Base-by-base conservation (phyloP, 1,140 invertebrate genomes). In the Drosophila parabipectinata region DNA sequence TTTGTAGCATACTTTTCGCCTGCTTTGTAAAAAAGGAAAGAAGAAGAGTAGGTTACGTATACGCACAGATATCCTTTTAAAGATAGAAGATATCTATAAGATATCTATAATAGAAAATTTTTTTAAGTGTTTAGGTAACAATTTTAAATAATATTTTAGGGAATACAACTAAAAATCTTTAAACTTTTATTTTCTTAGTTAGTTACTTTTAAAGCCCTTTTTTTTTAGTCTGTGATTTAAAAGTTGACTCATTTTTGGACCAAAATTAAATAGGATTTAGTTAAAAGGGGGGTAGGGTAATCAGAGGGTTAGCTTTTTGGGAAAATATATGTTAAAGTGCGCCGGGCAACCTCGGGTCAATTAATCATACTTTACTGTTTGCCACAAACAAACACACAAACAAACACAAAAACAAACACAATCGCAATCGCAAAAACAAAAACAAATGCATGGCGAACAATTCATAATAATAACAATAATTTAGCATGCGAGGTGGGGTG, bases 381-480 rank as follows among this genome's bases (percentile, higher is more conserved):
- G 41, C 54, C 72, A 72, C 34, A 44, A 58, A 50, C 60, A 32
- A 50, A 45, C 41, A 58, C 39, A 34, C 24, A 39, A n/a, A 69
- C 30, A 71, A 41, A 44, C 34, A 57, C 75, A 71, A 15, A 39
- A n/a, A 69, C 30, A 71, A 41, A 44, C 26, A 57, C 75, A 79
- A 73, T 55, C 63, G 59, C 56, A n/a, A n/a, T n/a, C n/a, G n/a
- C n/a, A 69, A 44, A 53, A 61, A 73, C 56, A 69, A 44, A 53
- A 61, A 73, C 57, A 60, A 52, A 68, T 67, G 57, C 57, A 67
- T 64, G 60, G 39, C 48, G 18, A 48, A 66, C 67, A 58, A 76
- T 76, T 76, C 72, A 76, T 76, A 75, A 84, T 77, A 85, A 84
- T 85, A 77, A 85, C 67, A 83, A 84, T 84, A 84, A 85, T 72